Percentiles rank a stretch among this genome's conserved stretches.
phyloP scores from a whole-genome alignment of 92 coral and sea anemone genomes.

The Palythoa grandis region DNA sequence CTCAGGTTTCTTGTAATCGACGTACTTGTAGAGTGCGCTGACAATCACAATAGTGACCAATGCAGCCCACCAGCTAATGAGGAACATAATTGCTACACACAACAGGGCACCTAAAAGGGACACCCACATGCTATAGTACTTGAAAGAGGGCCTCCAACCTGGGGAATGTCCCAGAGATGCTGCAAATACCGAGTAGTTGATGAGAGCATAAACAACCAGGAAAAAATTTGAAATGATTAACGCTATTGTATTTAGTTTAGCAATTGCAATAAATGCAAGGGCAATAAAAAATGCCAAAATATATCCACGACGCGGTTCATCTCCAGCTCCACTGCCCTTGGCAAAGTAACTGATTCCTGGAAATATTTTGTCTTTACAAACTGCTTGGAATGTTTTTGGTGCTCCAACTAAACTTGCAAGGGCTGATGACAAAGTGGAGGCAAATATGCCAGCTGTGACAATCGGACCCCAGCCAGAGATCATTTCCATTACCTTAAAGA shows the following conservation, averaged over 20 bases:
- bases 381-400: slow-evolving; percentile 97
- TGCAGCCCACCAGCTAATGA: slow-evolving; percentile 99
- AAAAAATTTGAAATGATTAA: slow-evolving; percentile 92
- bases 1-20: slow-evolving; percentile 89
- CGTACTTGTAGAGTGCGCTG: slow-evolving; percentile 83
- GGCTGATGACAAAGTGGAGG: slow-evolving; percentile 98
- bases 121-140: slow-evolving; percentile 91
- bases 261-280: slow-evolving; percentile 83
- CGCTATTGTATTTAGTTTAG: slow-evolving; percentile 92
- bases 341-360: slow-evolving; percentile 82
- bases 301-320: slow-evolving; percentile 96
- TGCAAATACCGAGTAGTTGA: slow-evolving; percentile 93
- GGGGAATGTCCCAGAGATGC: slow-evolving; percentile 97
- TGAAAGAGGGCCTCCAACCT: slow-evolving; percentile 94
- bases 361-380: slow-evolving; percentile 85
- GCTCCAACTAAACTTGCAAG: slow-evolving; percentile 99
- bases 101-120: slow-evolving; percentile 88
- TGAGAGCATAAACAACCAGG: slow-evolving; percentile 93
- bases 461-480: slow-evolving; percentile 97
- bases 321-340: slow-evolving; percentile 84
- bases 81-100: slow-evolving; percentile 97
- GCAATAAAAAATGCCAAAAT: slow-evolving; percentile 83
- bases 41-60: slow-evolving; percentile 82
- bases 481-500: slow-evolving; percentile 82
- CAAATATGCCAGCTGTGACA: slow-evolving; percentile 93